These are phyloP conservation scores for Blera fallax DNA, from an alignment of 2,888 invertebrate genomes.

Conservation along the genomic window DNA sequence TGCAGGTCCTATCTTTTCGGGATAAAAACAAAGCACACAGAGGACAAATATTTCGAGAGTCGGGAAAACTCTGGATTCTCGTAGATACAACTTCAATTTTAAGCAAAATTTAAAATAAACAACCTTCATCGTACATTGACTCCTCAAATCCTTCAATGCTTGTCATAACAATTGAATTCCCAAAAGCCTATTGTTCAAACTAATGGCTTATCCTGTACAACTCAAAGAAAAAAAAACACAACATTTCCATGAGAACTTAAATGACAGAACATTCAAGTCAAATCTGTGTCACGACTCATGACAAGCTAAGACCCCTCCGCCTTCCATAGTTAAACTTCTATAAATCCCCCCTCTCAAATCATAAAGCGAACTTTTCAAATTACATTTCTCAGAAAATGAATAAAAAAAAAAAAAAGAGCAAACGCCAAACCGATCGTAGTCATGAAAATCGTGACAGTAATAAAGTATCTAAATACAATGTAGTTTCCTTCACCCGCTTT, in stretches of 20 bases:
- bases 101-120: not conserved
- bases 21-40: too few relatives aligned
- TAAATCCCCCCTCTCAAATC: conserved; percentile 3
- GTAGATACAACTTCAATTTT: too few relatives aligned
- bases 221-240: not conserved
- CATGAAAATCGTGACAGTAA: conserved; percentile 71
- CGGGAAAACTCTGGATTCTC: too few relatives aligned
- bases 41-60: too few relatives aligned
- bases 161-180: conserved; percentile 20
- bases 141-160: not conserved
- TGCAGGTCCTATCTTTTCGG: too few relatives aligned
- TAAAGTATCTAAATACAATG: conserved; percentile 64
- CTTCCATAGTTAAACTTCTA: not conserved
- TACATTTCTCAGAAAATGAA: conserved; percentile 31
- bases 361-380: conserved; percentile 67
- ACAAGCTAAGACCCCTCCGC: conserved; percentile 23
- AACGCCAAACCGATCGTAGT: conserved; percentile 60
- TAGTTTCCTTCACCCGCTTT: not conserved
- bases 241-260: conserved; percentile 1
- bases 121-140: not conserved
- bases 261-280: conserved; percentile 61
- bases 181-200: conserved; percentile 29
- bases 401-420: conserved; percentile 18
- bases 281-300: conserved; percentile 65
- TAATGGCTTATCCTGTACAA: conserved; percentile 34